Evolutionary conservation across 2,888 invertebrate species (phyloP).

Genomic region (Ctenicera cuprea): DNA sequence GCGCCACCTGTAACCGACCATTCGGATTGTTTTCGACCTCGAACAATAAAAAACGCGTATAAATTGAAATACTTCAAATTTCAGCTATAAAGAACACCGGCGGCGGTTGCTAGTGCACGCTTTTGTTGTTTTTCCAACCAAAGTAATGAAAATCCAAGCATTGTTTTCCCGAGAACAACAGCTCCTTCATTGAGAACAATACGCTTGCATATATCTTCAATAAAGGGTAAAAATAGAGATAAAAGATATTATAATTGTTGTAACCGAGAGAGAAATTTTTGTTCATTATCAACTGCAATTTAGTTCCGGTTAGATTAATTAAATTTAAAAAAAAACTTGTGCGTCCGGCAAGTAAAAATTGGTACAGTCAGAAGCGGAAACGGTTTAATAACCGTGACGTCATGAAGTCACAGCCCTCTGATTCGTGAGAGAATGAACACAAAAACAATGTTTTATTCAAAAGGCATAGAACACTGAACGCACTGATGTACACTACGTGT

Average conservation of each 20-base stretch:
- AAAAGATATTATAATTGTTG: neutral
- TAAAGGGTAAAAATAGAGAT: neutral
- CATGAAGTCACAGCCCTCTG: conserved; percentile 52
- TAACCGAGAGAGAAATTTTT: too few species aligned
- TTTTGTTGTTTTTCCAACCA: neutral
- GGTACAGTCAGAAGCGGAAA: conserved; percentile 39
- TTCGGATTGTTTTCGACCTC: too few species aligned
- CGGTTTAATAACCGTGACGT: conserved; percentile 51
- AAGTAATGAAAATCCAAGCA: conserved; percentile 4
- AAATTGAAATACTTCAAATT: neutral
- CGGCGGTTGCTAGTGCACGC: neutral
- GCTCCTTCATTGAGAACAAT: neutral
- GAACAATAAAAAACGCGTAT: neutral
- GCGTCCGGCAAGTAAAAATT: conserved; percentile 24
- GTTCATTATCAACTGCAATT: too few species aligned
- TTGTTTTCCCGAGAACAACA: conserved; percentile 7
- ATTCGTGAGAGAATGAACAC: conserved; percentile 52
- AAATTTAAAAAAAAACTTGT: neutral
- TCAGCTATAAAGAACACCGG: conserved; percentile 2
- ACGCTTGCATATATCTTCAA: neutral
- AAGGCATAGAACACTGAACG: conserved; percentile 27
- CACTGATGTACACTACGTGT: conserved; percentile 26
- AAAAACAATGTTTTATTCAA: conserved; percentile 48
- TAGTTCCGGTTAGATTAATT: neutral
- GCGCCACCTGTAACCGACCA: too few species aligned